These are phyloP conservation scores for Phrynocephalus vlangalii DNA, from an alignment of 2,797 vertebrate species.

Conservation along the genomic window DNA sequence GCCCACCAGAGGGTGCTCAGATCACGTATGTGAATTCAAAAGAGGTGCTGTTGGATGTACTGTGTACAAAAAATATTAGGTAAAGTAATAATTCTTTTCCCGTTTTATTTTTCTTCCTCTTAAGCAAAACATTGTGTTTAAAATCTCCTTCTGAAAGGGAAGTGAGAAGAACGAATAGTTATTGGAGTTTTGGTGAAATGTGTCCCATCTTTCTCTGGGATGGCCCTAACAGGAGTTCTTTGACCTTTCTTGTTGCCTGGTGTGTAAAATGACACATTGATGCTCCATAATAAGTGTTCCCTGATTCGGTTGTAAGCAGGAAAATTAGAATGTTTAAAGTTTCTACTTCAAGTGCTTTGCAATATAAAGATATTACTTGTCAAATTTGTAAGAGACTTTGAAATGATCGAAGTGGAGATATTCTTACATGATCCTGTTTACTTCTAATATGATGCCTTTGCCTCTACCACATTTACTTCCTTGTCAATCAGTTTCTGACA, in stretches of 20 bases:
- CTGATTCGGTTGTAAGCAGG: background rate
- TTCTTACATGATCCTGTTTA: background rate
- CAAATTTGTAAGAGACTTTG: background rate
- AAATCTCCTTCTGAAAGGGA: background rate
- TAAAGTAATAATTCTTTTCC: background rate
- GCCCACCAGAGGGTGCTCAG: constrained; percentile 38
- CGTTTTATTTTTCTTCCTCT: background rate
- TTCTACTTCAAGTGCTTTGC: background rate
- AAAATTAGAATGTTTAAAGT: background rate
- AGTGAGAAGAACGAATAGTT: background rate
- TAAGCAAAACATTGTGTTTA: background rate
- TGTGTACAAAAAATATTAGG: background rate
- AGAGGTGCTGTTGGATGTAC: background rate
- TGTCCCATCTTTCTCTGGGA: background rate
- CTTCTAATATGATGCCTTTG: background rate
- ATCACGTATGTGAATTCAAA: background rate
- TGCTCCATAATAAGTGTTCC: background rate
- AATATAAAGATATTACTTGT: background rate
- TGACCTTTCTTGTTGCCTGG: background rate
- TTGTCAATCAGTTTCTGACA: background rate
- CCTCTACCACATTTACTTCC: background rate
- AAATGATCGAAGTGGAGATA: background rate
- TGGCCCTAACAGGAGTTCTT: background rate
- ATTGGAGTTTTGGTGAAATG: background rate
- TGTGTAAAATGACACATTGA: background rate